These are phyloP conservation scores for Azorinus chamasolen DNA, from an alignment of 2,888 invertebrate genomes.

Conservation along the genomic window DNA sequence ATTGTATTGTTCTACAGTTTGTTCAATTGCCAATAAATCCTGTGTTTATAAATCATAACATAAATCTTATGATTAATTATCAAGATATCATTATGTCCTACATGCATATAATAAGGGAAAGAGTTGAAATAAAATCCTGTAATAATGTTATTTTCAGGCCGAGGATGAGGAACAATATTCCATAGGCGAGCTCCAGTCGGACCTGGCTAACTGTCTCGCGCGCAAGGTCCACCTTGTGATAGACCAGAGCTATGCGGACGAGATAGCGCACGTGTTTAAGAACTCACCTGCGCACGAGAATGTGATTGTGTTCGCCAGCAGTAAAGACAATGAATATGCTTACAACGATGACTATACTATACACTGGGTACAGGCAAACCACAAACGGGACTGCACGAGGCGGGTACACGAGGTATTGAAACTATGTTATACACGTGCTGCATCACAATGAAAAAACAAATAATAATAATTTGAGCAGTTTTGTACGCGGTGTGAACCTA, in stretches of 20 bases:
- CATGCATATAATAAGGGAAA: no score
- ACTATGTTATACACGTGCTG: not conserved
- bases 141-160: slow-evolving; percentile 76
- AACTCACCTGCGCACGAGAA: slow-evolving; percentile 82
- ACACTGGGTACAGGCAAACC: slow-evolving; percentile 84
- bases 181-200: slow-evolving; percentile 87
- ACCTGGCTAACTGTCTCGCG: slow-evolving; percentile 87
- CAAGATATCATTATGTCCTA: no score
- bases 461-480: no score
- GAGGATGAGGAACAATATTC: slow-evolving; percentile 87
- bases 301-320: slow-evolving; percentile 85
- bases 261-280: slow-evolving; percentile 83
- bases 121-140: no score
- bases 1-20: no score
- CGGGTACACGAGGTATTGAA: slow-evolving; percentile 83
- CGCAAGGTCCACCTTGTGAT: slow-evolving; percentile 87
- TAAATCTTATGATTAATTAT: no score
- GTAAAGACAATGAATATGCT: slow-evolving; percentile 84
- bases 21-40: no score
- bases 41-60: no score
- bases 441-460: no score
- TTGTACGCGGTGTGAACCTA: no score
- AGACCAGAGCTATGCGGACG: slow-evolving; percentile 87
- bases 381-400: slow-evolving; percentile 82
- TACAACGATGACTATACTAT: slow-evolving; percentile 84